Conservation (phyloP, 2,113 vertebrate species). For the Heterochromis multidens region DNA sequence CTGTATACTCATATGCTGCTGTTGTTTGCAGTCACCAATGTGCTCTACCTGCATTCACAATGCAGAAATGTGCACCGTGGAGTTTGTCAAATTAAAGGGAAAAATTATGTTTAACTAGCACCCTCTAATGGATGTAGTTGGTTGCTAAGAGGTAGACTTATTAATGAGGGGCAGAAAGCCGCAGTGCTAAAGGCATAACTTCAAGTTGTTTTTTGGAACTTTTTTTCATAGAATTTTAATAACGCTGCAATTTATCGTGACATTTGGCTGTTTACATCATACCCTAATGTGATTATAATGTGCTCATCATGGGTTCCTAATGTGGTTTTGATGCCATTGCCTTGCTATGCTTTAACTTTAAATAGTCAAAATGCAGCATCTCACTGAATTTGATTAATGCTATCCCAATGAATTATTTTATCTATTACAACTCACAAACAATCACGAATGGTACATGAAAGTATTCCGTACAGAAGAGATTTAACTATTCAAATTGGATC, state of each 20-base stretch:
- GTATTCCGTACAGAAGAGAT: background rate
- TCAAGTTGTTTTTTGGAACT: background rate
- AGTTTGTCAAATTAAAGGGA: background rate
- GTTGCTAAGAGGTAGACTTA: background rate
- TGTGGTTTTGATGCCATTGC: background rate
- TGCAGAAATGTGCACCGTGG: background rate
- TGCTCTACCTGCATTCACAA: background rate
- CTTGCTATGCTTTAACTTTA: background rate
- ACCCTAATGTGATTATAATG: background rate
- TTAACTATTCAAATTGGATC: background rate
- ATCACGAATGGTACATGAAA: background rate
- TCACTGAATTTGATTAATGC: conserved; percentile 5
- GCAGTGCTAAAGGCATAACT: background rate
- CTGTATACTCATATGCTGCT: background rate
- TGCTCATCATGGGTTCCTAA: background rate
- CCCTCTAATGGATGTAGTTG: conserved; percentile 48
- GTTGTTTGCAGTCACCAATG: background rate
- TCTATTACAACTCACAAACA: background rate
- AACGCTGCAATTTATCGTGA: background rate
- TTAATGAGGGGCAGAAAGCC: background rate
- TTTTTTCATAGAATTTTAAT: background rate
- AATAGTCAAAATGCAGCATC: background rate
- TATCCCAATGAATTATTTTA: conserved; percentile 1
- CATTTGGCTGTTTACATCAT: background rate
- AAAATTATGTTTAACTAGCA: conserved; percentile 30